A percentile compares a stretch with the other conserved stretches of the same genome.
Conservation (phyloP, 2,113 vertebrate genomes). For the Spermophilus dauricus region DNA sequence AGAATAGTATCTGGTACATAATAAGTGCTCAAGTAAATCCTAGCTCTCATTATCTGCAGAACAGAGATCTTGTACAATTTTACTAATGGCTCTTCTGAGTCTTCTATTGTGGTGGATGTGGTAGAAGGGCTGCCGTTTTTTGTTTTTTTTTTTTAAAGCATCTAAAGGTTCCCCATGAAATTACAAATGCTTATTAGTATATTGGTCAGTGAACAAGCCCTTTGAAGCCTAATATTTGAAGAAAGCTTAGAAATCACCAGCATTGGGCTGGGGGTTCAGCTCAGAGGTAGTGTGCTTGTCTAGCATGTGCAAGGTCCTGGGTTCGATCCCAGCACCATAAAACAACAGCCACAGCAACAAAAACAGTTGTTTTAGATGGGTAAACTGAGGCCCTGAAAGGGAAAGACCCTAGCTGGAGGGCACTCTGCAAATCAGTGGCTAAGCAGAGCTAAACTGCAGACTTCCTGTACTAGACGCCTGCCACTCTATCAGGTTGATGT, state of each 20-base stretch:
- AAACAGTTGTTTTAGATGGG: neutral
- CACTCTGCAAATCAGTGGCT: neutral
- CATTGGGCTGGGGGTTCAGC: neutral
- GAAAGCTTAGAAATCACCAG: slow-evolving; percentile 40
- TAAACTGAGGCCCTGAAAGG: slow-evolving; percentile 20
- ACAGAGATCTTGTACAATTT: neutral
- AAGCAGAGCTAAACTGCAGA: neutral
- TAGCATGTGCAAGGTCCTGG: too few species aligned
- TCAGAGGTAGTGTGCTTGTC: too few species aligned
- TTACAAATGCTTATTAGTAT: neutral
- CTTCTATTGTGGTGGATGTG: neutral
- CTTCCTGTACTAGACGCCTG: neutral
- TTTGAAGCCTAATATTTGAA: slow-evolving; percentile 50
- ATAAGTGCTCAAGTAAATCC: neutral
- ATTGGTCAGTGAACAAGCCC: neutral
- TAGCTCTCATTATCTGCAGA: neutral
- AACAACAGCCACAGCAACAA: too few species aligned
- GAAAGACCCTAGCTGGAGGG: neutral
- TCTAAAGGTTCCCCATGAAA: slow-evolving; percentile 26
- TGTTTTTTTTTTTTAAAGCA: slow-evolving; percentile 43
- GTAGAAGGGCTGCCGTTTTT: neutral
- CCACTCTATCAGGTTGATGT: neutral
- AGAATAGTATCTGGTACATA: neutral
- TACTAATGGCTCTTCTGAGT: slow-evolving; percentile 3
- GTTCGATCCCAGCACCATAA: too few species aligned